Evolutionary conservation across 2,888 invertebrate species (phyloP), one percentile per base, ranked within the genome.

Genomic region (Eumerus sabulonum): DNA sequence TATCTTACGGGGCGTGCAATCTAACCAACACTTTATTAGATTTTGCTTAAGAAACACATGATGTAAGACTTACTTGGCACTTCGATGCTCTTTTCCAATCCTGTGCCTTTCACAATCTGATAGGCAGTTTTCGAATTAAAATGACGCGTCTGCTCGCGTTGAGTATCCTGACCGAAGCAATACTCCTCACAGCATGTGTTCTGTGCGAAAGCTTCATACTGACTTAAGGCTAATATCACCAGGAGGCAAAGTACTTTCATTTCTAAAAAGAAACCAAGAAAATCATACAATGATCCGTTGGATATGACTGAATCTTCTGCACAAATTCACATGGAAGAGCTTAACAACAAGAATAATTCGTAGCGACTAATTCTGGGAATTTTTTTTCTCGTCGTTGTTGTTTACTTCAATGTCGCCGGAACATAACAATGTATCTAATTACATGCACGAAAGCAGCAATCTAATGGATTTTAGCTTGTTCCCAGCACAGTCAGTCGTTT

Each of bases 121-220:
- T 96, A 96, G 0, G 95, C 92, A 0, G 95, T 95, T 89, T 94
- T 95, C 4, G 93, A 92, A 9, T 91, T 93, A 85, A 94, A 94
- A 60, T 92, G 90, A 19, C 85, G 85, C 1, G 86, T 87, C 82
- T 89, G 89, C 19, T 73, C 67, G 1, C 86, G 85, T 18, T 86
- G 86, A 9, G 63, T 68, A 60, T 89, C 89, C 71, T 84, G 85
- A 70, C 84, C 85, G 63, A 87, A 88, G 76, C 89, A 89, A 59
- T 89, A 88, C 48, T 85, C 83, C 56, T 83, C 82, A 56, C 84
- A 84, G 42, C 84, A 83, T 47, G 62, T 76, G 85, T 83, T 57
- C 85, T 82, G 9, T 51, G 83, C 86, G 57, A 63, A 48, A 11
- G 59, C 77, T 18, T 51, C 48, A 19, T 74, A 68, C 50, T 82